Evolutionary conservation across 37 sponge, comb jelly and placozoan species (phyloP).

Genomic region (Amphimedon queenslandica): DNA sequence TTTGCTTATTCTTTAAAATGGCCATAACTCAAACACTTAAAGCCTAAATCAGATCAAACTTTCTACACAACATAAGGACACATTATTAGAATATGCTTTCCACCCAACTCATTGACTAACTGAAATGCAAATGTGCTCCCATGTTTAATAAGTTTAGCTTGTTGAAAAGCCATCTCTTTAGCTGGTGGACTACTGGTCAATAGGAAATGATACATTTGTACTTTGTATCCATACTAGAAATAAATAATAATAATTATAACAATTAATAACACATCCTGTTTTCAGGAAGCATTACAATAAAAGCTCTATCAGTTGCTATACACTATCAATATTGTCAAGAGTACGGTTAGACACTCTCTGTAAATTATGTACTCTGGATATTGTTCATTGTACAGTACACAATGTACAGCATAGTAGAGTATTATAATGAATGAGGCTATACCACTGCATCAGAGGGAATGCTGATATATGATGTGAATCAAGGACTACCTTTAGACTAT

Average conservation of each 20-base stretch:
- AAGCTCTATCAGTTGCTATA: constrained; percentile 70
- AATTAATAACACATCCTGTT: constrained; percentile 18
- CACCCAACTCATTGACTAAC: no score
- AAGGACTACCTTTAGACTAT: constrained; percentile 24
- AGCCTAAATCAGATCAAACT: no score
- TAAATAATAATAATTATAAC: neutral
- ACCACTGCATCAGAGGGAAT: constrained; percentile 88
- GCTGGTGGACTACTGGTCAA: constrained; percentile 77
- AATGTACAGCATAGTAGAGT: neutral
- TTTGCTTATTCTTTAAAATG: no score
- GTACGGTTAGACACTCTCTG: no score
- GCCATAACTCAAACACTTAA: no score
- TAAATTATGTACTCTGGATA: no score
- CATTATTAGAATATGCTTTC: no score
- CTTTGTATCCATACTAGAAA: constrained; percentile 47
- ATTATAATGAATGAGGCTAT: constrained; percentile 48
- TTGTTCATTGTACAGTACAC: no score
- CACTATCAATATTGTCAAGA: constrained; percentile 9
- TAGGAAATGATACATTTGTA: constrained; percentile 74
- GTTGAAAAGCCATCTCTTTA: constrained; percentile 63
- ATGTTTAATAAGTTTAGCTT: constrained; percentile 37
- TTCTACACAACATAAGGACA: no score
- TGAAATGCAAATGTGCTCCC: constrained; percentile 77
- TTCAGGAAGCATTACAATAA: constrained; percentile 64
- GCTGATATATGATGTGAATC: constrained; percentile 26